Evolutionary conservation across 2,888 invertebrate species (phyloP).

Genomic region (Chymomyza procnemis): DNA sequence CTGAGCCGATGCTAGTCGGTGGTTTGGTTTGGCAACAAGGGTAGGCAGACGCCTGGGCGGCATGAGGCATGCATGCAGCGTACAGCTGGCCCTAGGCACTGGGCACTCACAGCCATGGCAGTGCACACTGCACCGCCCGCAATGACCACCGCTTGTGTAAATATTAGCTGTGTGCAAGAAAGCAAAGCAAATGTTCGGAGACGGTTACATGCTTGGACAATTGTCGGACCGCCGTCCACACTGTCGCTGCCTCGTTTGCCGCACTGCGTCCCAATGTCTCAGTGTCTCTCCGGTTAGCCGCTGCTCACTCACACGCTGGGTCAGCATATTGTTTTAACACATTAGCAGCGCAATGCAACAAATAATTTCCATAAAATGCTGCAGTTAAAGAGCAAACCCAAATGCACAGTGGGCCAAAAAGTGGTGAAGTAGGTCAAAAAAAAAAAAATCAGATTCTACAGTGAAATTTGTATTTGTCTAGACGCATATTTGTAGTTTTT

Average conservation of each 20-base stretch:
- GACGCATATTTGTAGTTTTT: no score
- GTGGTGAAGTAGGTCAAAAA: no score
- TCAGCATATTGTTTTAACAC: constrained; percentile 75
- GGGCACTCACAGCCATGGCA: not conserved
- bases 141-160: constrained; percentile 57
- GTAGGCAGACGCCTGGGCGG: not conserved
- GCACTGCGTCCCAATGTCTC: not conserved
- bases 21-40: not conserved
- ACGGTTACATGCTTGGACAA: constrained; percentile 27
- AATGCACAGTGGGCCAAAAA: no score
- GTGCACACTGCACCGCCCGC: not conserved
- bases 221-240: not conserved
- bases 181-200: constrained; percentile 50
- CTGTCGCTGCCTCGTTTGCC: not conserved
- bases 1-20: not conserved
- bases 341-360: constrained; percentile 77
- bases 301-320: not conserved
- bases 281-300: not conserved
- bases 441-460: no score
- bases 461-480: no score
- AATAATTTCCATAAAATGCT: constrained; percentile 75
- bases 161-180: constrained; percentile 65
- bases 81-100: not conserved
- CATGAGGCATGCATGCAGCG: not conserved
- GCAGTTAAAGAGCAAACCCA: not conserved